Evolutionary conservation across 2,797 vertebrate species (phyloP), one percentile per base, ranked within the genome.

Genomic region (Apogon hyalosoma): DNA sequence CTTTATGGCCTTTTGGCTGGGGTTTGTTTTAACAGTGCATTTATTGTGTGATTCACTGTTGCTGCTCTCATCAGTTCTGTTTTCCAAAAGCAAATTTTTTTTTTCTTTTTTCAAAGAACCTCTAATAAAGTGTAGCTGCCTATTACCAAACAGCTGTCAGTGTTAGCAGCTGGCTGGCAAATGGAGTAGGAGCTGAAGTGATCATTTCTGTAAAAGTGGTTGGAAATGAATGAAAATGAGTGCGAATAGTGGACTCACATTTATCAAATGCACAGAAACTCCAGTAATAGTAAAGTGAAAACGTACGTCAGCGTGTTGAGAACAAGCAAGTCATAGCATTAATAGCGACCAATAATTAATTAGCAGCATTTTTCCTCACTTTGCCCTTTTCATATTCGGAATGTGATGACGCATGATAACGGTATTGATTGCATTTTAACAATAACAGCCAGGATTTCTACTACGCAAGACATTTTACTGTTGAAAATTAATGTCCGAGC

Each of bases 101-200:
- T 24, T 24, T 24, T 24, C 43, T 47, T 41, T 57, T 57, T 57
- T n/a, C n/a, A 43, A 57, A 57, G 40, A 11, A 10, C 41, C 41
- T 31, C 21, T 57, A 57, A 57, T 57, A 57, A 57, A 57, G 21
- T 43, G 55, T 57, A 57, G 24, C 28, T 40, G 55, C 40, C 41
- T n/a, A 2, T 21, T 24, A 43, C 54, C 55, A 57, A 57, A 57
- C 55, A 57, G 54, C 54, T 28, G 54, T 19, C 54, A 33, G 21
- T 16, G 55, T 18, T 24, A n/a, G 43, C 28, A 46, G 55, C 28
- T 28, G 9, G 40, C 40, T 57, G 55, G 31, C 41, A 57, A 57
- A 43, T 33, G 61, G 33, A 11, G 24, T 28, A 49, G 16, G 40
- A 45, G 28, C 40, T 41, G 42, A 57, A 57, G 21, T 24, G 43